Evolutionary conservation across 2,797 vertebrate genomes (phyloP).

Genomic region (Enteromius paludinosus): DNA sequence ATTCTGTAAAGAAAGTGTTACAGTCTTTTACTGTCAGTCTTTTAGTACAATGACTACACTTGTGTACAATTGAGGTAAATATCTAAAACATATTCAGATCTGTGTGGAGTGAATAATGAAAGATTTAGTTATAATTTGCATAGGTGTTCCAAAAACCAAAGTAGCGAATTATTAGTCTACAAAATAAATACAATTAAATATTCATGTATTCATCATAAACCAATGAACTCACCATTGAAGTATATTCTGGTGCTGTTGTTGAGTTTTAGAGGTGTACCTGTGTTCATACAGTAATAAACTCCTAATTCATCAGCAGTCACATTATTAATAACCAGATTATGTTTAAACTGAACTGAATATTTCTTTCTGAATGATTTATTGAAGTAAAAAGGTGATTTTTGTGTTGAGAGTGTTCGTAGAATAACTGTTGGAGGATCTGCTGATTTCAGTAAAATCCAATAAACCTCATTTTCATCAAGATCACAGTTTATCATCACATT

Average conservation of each 20-base stretch:
- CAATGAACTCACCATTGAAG: no score
- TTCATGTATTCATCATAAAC: not conserved
- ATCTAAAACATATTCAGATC: not conserved
- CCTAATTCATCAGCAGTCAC: no score
- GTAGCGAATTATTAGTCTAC: not conserved
- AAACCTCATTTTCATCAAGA: not conserved
- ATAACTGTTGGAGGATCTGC: constrained; percentile 20
- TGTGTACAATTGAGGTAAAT: not conserved
- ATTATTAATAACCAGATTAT: no score
- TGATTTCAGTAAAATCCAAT: not conserved
- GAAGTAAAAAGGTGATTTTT: fast-evolving
- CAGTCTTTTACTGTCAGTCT: not conserved
- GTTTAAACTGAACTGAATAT: not conserved
- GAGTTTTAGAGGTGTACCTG: no score
- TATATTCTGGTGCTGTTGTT: no score
- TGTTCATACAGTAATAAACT: no score
- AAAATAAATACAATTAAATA: not conserved
- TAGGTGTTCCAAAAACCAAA: not conserved
- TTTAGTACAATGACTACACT: not conserved
- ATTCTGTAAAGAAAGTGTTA: not conserved
- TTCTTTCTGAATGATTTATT: not conserved
- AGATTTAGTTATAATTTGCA: not conserved
- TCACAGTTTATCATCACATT: no score
- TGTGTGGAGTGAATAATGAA: not conserved
- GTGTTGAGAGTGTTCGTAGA: not conserved